Base-by-base conservation (phyloP, 2,113 vertebrate species). In the Hyperopisus bebe region DNA sequence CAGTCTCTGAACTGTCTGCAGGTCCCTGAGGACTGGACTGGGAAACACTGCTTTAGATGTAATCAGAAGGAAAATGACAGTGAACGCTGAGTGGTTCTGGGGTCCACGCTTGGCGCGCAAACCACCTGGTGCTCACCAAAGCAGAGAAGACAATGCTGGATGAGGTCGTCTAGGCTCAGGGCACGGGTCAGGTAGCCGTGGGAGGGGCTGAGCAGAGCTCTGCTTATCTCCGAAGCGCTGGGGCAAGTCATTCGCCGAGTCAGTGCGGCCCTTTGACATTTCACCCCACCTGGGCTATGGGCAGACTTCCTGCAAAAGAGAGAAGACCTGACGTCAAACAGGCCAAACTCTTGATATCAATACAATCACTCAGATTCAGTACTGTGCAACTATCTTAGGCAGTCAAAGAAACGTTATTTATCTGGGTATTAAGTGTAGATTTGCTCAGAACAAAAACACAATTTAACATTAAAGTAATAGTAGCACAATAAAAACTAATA, bases 191-290 rank as follows among this genome's bases (percentile, higher is more conserved):
- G 95, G 89, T 96, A 89, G 4, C 93, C 93, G 47, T 86, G 92
- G 91, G 92, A 92, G 93, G 93, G 95, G 87, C 94, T 95, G 94
- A 97, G 95, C 92, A 96, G 95, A 44, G 95, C 97, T 90, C 95
- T 95, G 92, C 90, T 96, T 94, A 98, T 97, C 92, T 98, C 97
- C 89, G 95, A 95, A 10, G 97, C 94, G 90, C 95, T 97, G 90
- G 97, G 97, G 91, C 97, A 98, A n/a, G 97, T 98, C 95, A 97
- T 97, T 91, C 97, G 94, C 42, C 97, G 94, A 86, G 46, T 47
- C 11, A 93, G 94, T 87, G 95, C 94, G 19, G 92, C 88, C 35
- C 96, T 95, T 91, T 92, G 92, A 92, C 94, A 88, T 94, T 94
- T 92, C 91, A 92, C 90, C 93, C 93, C 88, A 80, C 89, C 80